These are phyloP conservation scores for Oenanthe melanoleuca DNA, from an alignment of 2,113 vertebrate species.

Conservation along the genomic window DNA sequence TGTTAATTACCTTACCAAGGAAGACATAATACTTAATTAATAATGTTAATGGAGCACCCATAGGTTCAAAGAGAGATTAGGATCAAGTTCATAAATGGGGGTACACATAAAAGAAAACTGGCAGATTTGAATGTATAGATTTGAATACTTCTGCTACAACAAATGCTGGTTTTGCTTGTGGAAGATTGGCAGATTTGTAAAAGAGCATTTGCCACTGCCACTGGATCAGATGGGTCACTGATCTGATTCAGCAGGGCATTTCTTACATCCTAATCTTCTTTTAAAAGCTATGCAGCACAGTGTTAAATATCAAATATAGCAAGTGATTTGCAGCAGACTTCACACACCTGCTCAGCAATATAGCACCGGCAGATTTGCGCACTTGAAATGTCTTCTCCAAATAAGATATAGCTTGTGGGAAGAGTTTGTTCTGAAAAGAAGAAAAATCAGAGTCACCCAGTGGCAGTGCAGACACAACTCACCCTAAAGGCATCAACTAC, in stretches of 20 bases:
- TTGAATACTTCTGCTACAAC: background rate
- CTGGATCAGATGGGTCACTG: background rate
- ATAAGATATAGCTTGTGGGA: conserved; percentile 94
- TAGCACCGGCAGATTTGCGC: conserved; percentile 81
- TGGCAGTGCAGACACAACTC: background rate
- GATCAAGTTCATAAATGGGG: background rate
- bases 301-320: background rate
- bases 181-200: background rate
- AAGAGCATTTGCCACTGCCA: background rate
- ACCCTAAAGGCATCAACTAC: background rate
- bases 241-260: background rate
- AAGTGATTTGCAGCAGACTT: background rate
- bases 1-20: background rate
- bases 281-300: background rate
- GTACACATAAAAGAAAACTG: background rate
- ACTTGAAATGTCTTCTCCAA: conserved; percentile 91
- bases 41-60: background rate
- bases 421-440: conserved; percentile 86
- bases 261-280: background rate
- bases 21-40: background rate
- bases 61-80: background rate
- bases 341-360: conserved; percentile 90
- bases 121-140: background rate
- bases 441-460: background rate
- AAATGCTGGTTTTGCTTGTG: fast-evolving